Base-by-base conservation (phyloP, 1,140 invertebrate species). In the Eueides isabella region DNA sequence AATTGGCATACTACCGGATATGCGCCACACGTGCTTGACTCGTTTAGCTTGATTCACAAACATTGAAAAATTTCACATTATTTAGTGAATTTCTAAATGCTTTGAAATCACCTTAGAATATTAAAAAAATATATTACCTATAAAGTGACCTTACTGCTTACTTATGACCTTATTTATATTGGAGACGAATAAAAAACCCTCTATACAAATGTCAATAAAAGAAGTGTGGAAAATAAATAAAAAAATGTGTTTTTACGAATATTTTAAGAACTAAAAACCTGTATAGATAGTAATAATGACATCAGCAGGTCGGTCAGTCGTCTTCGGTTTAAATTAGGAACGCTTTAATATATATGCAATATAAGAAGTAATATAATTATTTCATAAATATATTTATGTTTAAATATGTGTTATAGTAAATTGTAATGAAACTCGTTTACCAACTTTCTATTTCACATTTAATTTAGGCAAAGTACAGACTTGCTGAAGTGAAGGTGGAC, bases 1-100 rank as follows among this genome's bases (percentile, higher is more conserved):
- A 33, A 65, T 65, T 65, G n/a, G 63, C n/a, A 41, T 44, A 74
- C 72, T 74, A 74, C 72, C 72, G 72, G 72, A 74, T 74, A 67
- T 67, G 63, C 38, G n/a, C 41, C 41, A 67, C 67, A 69, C 72
- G 72, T 65, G 72, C 61, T 69, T 38, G 31, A 62, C 23, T 48
- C n/a, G 41, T 19, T 48, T 48, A 19, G 19, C 41, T 48, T 48
- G 16, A 19, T 48, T 48, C n/a, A 19, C 41, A 48, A 48, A 48
- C n/a, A 48, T 48, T 48, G 41, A 19, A n/a, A 48, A 48, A 9
- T 48, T 48, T 48, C 41, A 48, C 41, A 48, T 48, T 48, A 48
- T 48, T 48, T 19, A 48, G 16, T 6, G 41, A 48, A 48, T 48
- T 48, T 41, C 14, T 41, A 41, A 33, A 33, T 16, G 35, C 14